A percentile compares a stretch with the other conserved stretches of the same genome.
Conservation (phyloP, 2,113 vertebrate species). For the Sorex araneus region DNA sequence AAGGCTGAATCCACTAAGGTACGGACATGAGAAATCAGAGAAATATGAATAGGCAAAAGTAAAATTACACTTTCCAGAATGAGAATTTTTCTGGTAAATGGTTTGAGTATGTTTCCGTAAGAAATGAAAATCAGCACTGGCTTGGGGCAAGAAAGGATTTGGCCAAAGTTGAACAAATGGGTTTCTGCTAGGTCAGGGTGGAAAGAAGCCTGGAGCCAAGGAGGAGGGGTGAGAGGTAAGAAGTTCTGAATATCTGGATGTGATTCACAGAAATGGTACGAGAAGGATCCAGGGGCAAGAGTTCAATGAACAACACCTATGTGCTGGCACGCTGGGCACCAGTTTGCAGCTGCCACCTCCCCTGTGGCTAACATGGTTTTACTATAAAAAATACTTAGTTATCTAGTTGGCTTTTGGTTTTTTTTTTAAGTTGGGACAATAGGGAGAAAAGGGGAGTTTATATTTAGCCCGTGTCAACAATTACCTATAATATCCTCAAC, state of each 20-base stretch:
- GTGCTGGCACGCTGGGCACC: constrained; percentile 30
- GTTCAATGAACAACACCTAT: background rate
- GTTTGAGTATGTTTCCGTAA: background rate
- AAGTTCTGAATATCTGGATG: background rate
- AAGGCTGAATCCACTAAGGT: background rate
- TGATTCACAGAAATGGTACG: background rate
- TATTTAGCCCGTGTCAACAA: constrained; percentile 58
- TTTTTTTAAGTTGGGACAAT: constrained; percentile 62
- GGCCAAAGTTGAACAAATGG: background rate
- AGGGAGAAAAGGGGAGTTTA: constrained; percentile 25
- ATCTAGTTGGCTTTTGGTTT: background rate
- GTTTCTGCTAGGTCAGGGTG: background rate
- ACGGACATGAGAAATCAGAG: background rate
- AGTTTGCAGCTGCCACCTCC: background rate
- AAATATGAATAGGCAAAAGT: background rate
- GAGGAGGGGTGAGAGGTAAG: background rate
- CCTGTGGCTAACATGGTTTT: constrained; percentile 39
- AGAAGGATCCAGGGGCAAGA: background rate
- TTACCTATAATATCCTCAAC: constrained; percentile 60
- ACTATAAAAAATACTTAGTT: constrained; percentile 66
- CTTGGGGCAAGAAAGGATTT: background rate
- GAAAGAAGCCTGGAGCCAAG: background rate
- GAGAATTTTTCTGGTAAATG: constrained; percentile 6
- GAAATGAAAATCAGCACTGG: background rate
- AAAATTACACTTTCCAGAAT: background rate